Evolutionary conservation across 2,888 invertebrate species (phyloP).

Genomic region (Lasioglossum oenotherae): DNA sequence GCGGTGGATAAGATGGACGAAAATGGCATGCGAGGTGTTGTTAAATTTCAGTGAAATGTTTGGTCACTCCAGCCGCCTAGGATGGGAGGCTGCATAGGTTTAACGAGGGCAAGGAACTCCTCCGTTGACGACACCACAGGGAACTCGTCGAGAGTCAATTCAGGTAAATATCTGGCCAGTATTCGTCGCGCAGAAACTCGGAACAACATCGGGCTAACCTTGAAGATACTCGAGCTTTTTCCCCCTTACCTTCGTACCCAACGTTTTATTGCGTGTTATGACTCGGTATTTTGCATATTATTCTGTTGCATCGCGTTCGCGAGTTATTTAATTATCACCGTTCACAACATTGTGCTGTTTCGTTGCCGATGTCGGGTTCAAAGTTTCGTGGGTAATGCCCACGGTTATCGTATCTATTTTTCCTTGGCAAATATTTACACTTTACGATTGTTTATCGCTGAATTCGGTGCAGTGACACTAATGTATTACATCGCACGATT

Average conservation of each 20-base stretch:
- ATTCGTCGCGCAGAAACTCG: constrained; percentile 48
- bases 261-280: constrained; percentile 59
- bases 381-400: constrained; percentile 7
- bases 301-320: constrained; percentile 11
- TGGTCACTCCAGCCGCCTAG: constrained; percentile 86
- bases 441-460: constrained; percentile 8
- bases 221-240: constrained; percentile 69
- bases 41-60: constrained; percentile 85
- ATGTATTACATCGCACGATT: not conserved
- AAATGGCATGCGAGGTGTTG: constrained; percentile 83
- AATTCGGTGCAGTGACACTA: not conserved
- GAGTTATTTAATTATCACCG: not conserved
- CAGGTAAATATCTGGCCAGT: constrained; percentile 86
- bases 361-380: not conserved
- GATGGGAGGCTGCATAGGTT: constrained; percentile 96
- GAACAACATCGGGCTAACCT: constrained; percentile 78
- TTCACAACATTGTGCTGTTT: not conserved
- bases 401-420: not conserved
- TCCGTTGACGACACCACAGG: constrained; percentile 92
- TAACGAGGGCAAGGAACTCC: constrained; percentile 92
- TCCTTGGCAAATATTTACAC: constrained; percentile 11
- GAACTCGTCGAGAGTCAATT: constrained; percentile 92
- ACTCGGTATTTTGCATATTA: constrained; percentile 45
- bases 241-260: constrained; percentile 55
- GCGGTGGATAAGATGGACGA: constrained; percentile 79